phyloP scores from a whole-genome alignment of 2,113 vertebrate species.

The Meleagris gallopavo region DNA sequence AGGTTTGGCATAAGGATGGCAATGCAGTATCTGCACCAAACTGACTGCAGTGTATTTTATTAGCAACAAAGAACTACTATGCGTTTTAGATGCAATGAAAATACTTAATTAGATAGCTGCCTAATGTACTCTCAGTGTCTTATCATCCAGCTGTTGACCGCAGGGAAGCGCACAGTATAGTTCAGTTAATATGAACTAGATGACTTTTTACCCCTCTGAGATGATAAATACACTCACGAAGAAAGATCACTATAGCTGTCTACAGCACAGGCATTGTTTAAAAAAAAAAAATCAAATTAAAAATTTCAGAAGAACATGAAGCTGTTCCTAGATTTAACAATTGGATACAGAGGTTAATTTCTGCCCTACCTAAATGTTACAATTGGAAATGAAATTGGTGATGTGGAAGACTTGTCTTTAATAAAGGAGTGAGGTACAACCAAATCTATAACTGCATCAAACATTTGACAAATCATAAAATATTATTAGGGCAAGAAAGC shows the following conservation, averaged over 20 bases:
- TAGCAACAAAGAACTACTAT: background rate
- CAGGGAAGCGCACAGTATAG: background rate
- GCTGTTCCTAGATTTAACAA: background rate
- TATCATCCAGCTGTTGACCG: constrained; percentile 26
- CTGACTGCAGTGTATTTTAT: background rate
- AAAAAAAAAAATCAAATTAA: background rate
- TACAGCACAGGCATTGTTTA: background rate
- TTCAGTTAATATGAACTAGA: background rate
- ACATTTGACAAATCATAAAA: background rate
- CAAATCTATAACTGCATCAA: background rate
- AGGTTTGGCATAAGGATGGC: background rate
- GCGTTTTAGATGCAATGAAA: background rate
- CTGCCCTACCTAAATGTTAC: background rate
- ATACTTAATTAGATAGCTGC: constrained; percentile 34
- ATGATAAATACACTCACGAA: background rate
- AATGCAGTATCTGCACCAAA: background rate
- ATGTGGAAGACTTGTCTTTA: background rate
- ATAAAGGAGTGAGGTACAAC: background rate
- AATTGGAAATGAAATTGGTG: background rate
- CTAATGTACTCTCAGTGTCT: constrained; percentile 1
- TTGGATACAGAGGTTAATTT: background rate
- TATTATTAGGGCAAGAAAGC: background rate
- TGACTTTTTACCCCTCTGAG: background rate
- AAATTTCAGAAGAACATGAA: background rate
- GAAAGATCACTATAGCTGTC: background rate